A percentile compares a stretch with the other conserved stretches of the same genome.
phyloP scores from a whole-genome alignment of 1,140 invertebrate genomes.

The Caerostris extrusa region DNA sequence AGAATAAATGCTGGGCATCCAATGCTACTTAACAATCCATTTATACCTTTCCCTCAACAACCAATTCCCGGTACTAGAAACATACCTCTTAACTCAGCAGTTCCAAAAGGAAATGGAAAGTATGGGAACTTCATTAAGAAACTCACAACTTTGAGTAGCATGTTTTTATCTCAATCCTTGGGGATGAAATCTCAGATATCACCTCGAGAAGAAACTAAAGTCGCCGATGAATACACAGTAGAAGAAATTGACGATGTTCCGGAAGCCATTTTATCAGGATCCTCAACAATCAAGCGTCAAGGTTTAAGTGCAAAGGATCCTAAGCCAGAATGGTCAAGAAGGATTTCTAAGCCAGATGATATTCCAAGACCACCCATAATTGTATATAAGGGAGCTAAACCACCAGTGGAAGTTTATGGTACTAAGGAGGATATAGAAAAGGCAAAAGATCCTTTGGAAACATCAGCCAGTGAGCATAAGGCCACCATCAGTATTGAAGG shows the following conservation, averaged over 20 bases:
- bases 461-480: not conserved
- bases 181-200: not conserved
- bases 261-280: not conserved
- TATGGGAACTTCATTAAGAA: slow-evolving; percentile 30
- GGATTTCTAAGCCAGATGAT: not conserved
- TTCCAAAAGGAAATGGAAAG: not conserved
- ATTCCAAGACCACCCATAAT: slow-evolving; percentile 51
- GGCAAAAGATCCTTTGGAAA: not conserved
- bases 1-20: not conserved
- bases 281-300: not conserved
- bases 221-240: not conserved
- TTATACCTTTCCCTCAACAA: not conserved
- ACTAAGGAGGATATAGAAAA: slow-evolving; percentile 58
- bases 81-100: not conserved
- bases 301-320: not conserved
- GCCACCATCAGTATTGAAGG: not conserved
- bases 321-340: slow-evolving; percentile 5
- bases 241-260: not conserved
- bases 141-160: slow-evolving; percentile 9
- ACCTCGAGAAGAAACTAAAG: not conserved
- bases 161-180: not conserved
- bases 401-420: slow-evolving; percentile 56
- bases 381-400: slow-evolving; percentile 51
- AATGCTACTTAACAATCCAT: not conserved
- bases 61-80: not conserved